phyloP scores from a whole-genome alignment of 1,140 invertebrate species.

The Lycorma delicatula region DNA sequence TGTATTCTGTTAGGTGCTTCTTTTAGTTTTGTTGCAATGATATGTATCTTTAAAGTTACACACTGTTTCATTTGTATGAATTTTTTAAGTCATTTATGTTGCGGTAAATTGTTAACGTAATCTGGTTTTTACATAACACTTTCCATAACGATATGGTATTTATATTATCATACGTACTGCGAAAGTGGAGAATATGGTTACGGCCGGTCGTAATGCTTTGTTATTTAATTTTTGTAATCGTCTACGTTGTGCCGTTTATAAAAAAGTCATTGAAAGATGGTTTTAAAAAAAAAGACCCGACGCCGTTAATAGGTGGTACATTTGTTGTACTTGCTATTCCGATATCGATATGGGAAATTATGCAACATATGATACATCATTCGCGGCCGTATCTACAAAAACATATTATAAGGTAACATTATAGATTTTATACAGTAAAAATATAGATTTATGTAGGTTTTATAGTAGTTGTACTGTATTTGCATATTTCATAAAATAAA shows the following conservation, averaged over 20 bases:
- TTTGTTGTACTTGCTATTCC: slow-evolving; percentile 86
- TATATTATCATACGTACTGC: slow-evolving; percentile 21
- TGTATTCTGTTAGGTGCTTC: too few relatives aligned
- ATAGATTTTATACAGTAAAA: too few relatives aligned
- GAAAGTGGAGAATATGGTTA: slow-evolving; percentile 81
- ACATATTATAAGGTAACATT: slow-evolving; percentile 87
- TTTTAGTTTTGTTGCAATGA: too few relatives aligned
- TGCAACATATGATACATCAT: slow-evolving; percentile 88
- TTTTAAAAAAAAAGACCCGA: slow-evolving; percentile 52
- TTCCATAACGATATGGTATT: not conserved
- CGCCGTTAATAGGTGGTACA: slow-evolving; percentile 66
- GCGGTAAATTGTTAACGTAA: not conserved
- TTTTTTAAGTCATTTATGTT: not conserved
- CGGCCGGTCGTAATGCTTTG: slow-evolving; percentile 67
- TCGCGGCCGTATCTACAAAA: slow-evolving; percentile 88
- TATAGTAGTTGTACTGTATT: too few relatives aligned
- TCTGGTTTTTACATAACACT: not conserved
- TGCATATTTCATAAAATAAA: too few relatives aligned
- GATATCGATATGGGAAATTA: slow-evolving; percentile 89
- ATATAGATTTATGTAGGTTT: too few relatives aligned
- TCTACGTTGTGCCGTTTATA: not conserved
- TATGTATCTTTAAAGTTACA: too few relatives aligned
- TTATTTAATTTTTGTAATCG: slow-evolving; percentile 63
- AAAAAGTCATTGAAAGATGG: slow-evolving; percentile 48
- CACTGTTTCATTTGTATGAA: too few relatives aligned